Percentiles rank a stretch among this genome's conserved stretches.
Evolutionary conservation across 2,113 vertebrate genomes (phyloP).

Genomic region (Anhinga rufa): DNA sequence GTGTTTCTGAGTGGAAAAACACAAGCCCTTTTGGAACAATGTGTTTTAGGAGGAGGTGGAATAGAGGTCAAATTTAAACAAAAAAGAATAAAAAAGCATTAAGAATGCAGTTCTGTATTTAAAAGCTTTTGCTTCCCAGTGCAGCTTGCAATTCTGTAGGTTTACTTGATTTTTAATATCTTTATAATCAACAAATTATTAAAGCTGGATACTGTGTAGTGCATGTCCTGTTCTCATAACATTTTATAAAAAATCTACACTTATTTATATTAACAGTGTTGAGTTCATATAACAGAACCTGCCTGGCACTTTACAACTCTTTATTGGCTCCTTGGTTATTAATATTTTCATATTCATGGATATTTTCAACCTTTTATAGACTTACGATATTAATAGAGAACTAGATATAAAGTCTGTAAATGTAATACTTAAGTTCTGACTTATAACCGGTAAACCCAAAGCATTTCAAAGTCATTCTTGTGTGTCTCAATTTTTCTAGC

Average conservation of each 20-base stretch:
- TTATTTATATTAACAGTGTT: not conserved
- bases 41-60: constrained; percentile 10
- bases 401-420: not conserved
- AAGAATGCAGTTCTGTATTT: not conserved
- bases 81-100: not conserved
- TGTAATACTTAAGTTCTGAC: not conserved
- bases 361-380: constrained; percentile 1
- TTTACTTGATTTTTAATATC: not conserved
- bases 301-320: not conserved
- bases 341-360: not conserved
- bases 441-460: not conserved
- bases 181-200: not conserved
- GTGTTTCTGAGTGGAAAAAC: constrained; percentile 4
- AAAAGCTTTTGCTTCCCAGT: not conserved
- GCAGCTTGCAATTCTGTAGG: not conserved
- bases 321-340: not conserved
- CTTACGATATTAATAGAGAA: not conserved
- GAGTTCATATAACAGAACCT: not conserved
- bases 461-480: constrained; percentile 25
- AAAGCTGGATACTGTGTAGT: not conserved
- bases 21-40: not conserved
- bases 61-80: constrained; percentile 27
- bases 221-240: not conserved
- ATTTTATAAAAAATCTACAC: not conserved
- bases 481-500: not conserved